Base-by-base conservation (phyloP, 2,113 vertebrate species). In the Zosterops lateralis region DNA sequence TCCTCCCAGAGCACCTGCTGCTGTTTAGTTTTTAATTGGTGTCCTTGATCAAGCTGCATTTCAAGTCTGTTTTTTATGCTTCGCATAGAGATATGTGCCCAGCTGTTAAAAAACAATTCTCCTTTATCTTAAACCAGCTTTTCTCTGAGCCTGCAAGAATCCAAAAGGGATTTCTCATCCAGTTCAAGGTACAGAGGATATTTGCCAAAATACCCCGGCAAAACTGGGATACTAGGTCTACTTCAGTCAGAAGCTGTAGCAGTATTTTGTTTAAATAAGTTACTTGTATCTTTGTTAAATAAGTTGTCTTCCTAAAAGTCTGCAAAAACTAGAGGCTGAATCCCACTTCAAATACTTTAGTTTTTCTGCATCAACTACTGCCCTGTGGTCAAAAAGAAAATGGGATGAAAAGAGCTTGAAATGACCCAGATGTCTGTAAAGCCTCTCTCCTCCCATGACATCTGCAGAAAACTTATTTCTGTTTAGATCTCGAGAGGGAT, bases 61-160 rank as follows among this genome's bases (percentile, higher is more conserved):
- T 82, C 78, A 85, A 34, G 9, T n/a, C 29, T 79, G 45, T 84
- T 94, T 94, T 93, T 90, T 87, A 56, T 18, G 10, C 42, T 85
- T 72, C 58, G 71, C 29, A 83, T 29, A 31, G 24, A 86, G 91
- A 79, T 91, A 90, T 6, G 26, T 18, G 45, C 28, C 20, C 48
- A 21, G 62, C 2, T 85, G 62, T 80, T 42, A 61, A 80, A 90
- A 87, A 26, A 0, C 75, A 77, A 56, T 42, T 90, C 64, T 79
- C 26, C 47, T 70, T 96, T 95, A 88, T 95, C 95, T 91, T 22
- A 19, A 82, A 53, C 7, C 17, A 58, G 42, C 7, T 90, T 90
- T 79, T 66, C 24, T 53, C 58, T 11, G 3, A 85, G 32, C 8
- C 7, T 0, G 62, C 22, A 80, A 58, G 64, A 34, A 66, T 38